phyloP scores from a whole-genome alignment of 2,797 vertebrate species.

The Trichosurus vulpecula region DNA sequence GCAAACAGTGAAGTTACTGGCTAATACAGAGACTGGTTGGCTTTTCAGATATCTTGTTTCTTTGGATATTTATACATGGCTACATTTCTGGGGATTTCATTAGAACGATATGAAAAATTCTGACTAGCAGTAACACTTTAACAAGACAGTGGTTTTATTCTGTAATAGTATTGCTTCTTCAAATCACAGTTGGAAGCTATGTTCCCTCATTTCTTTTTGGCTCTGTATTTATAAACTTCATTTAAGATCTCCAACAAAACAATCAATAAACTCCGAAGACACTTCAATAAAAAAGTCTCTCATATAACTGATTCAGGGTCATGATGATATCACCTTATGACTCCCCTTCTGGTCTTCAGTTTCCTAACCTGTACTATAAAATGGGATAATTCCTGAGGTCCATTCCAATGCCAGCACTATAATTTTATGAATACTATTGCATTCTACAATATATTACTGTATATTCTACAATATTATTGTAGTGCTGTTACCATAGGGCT shows the following conservation, averaged over 20 bases:
- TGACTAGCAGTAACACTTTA: not conserved
- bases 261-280: not conserved
- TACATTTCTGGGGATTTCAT: not conserved
- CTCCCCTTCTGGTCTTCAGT: not conserved
- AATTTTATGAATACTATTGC: not conserved
- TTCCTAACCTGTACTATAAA: not conserved
- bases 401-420: not conserved
- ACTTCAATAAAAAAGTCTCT: not conserved
- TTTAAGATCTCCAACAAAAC: no score
- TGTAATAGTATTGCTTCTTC: not conserved
- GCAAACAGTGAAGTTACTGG: not conserved
- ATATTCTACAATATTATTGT: not conserved
- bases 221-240: no score
- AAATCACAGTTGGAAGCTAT: not conserved
- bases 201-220: not conserved
- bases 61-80: not conserved
- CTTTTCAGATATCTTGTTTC: not conserved
- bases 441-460: no score
- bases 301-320: not conserved
- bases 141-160: not conserved
- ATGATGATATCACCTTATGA: not conserved
- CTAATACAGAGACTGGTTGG: not conserved
- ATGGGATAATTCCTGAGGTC: not conserved
- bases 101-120: not conserved
- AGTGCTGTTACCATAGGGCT: not conserved